Conservation (phyloP, 2,113 vertebrate genomes). For the Himantopus leucocephalus region DNA sequence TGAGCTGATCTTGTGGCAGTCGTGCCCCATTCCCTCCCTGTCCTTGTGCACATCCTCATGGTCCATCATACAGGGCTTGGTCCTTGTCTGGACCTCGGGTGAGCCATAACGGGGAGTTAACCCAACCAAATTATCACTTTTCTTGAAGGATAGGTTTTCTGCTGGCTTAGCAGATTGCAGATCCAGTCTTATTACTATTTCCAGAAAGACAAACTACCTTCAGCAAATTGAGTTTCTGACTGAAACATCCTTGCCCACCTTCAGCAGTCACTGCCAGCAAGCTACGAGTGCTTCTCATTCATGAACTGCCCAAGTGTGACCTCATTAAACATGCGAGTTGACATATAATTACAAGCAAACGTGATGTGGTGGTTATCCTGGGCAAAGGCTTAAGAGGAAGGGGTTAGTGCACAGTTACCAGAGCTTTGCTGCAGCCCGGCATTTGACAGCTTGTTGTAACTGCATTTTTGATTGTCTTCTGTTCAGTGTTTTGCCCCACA, state of each 20-base stretch:
- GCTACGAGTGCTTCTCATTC: not conserved
- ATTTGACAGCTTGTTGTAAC: not conserved
- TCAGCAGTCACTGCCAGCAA: not conserved
- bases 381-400: not conserved
- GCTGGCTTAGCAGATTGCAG: not conserved
- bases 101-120: not conserved
- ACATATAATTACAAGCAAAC: not conserved
- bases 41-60: not conserved
- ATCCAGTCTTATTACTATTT: not conserved
- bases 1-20: not conserved
- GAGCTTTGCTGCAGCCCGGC: not conserved
- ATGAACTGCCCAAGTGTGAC: not conserved
- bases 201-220: not conserved
- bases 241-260: not conserved
- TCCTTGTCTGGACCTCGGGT: not conserved
- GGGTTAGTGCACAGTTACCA: not conserved
- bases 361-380: not conserved
- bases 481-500: not conserved
- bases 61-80: not conserved
- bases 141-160: not conserved
- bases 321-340: not conserved
- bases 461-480: not conserved
- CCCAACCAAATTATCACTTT: not conserved
- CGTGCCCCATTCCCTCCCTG: fast-evolving
- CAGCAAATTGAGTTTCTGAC: not conserved